A percentile compares a stretch with the other conserved stretches of the same genome.
Conservation (phyloP, 2,113 vertebrate species). For the Pithys albifrons region DNA sequence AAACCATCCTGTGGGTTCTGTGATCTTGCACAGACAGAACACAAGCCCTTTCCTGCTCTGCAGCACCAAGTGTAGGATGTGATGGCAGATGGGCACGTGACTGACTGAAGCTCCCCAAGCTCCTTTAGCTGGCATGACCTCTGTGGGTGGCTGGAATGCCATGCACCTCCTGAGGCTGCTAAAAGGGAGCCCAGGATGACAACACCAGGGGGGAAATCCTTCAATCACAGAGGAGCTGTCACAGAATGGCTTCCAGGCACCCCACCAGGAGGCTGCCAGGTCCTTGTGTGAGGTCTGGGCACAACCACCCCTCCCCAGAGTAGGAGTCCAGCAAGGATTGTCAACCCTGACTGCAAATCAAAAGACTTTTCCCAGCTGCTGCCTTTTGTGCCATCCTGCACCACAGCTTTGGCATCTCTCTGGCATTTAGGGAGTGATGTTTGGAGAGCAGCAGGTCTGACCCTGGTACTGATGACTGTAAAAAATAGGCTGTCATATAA, state of each 20-base stretch:
- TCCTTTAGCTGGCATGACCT: conserved; percentile 58
- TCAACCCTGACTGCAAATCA: background rate
- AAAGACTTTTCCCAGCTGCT: background rate
- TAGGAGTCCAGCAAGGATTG: background rate
- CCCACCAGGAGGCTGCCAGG: background rate
- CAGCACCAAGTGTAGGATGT: conserved; percentile 20
- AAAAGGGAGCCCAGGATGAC: background rate
- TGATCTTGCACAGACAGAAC: background rate
- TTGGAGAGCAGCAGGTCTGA: background rate
- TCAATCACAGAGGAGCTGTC: background rate
- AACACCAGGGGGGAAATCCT: conserved; percentile 1
- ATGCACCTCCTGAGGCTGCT: conserved; percentile 62
- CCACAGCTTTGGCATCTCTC: background rate
- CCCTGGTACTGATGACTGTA: too few species aligned
- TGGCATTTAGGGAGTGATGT: background rate
- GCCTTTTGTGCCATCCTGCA: background rate
- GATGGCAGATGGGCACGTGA: conserved; percentile 25
- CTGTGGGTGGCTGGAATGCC: conserved; percentile 70
- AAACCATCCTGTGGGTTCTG: background rate
- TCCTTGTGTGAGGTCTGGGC: background rate
- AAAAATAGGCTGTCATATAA: too few species aligned
- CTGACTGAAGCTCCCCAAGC: conserved; percentile 15
- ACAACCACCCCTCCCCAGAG: background rate
- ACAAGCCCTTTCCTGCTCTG: background rate
- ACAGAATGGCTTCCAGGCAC: background rate